Base-by-base conservation (phyloP, 2,888 invertebrate genomes). In the Rhaphigaster nebulosa region DNA sequence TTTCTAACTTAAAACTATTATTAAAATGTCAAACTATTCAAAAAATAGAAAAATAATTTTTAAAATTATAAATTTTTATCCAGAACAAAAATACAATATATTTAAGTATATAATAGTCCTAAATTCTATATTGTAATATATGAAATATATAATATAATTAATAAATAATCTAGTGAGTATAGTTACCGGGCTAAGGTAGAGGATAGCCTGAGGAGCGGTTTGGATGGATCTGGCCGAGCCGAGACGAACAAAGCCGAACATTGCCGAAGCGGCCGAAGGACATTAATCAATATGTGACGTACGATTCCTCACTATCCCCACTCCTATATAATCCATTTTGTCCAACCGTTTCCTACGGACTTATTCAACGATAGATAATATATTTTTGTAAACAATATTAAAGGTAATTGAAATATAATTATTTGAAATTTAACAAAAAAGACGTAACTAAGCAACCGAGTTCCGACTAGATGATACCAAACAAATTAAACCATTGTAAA, bases 241-340 rank as follows among this genome's bases (percentile, higher is more conserved):
- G 76, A 45, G 88, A 45, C 90, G 89, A 29, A 89, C n/a, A 1
- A 6, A 38, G 18, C 54, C 89, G 89, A 89, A 89, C 45, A 41
- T 45, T 26, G 13, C 89, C 89, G 89, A 89, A 54, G 50, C 88
- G 29, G 41, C 91, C 88, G 56, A 41, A 90, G 89, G 90, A 91
- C 91, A 91, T 91, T 91, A 91, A 91, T 91, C 91, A 91, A 91
- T 91, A 91, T 90, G 76, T 89, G 89, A 89, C 89, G 89, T 89
- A 76, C 65, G 34, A 65, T 70, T 70, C 45, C 38, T 29, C 76
- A 52, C 80, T 45, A 23, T 34, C 89, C 89, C 89, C 65, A 70
- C 89, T 45, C 50, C 89, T 38, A 26, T 76, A 76, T 76, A 76
- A 76, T 76, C 70, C 70, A 76, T 76, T 76, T 76, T 76, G 38